phyloP scores from a whole-genome alignment of 1,140 invertebrate genomes.

The Lepidurus arcticus region DNA sequence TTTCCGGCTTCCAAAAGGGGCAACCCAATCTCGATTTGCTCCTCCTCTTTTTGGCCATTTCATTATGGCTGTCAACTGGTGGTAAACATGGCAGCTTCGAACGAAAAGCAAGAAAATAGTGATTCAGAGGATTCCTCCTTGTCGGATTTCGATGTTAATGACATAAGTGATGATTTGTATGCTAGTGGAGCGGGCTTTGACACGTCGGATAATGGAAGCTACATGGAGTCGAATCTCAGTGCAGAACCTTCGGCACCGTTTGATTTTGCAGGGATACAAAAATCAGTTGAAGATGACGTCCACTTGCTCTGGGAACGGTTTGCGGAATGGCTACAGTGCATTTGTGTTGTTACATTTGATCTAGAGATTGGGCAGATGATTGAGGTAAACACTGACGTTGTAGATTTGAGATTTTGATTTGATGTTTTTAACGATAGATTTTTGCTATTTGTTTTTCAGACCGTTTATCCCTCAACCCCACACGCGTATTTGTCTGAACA shows the following conservation, averaged over 20 bases:
- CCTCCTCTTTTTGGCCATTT: not conserved
- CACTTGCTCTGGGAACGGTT: conserved; percentile 58
- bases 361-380: conserved; percentile 94
- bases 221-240: not conserved
- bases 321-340: conserved; percentile 90
- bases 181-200: conserved; percentile 6
- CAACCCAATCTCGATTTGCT: not conserved
- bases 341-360: conserved; percentile 97
- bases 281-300: conserved; percentile 2
- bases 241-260: not conserved
- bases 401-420: conserved; percentile 20
- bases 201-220: conserved; percentile 24
- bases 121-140: conserved; percentile 32
- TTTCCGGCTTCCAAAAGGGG: not conserved
- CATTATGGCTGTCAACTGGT: not conserved
- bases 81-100: conserved; percentile 13
- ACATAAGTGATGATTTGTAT: conserved; percentile 23
- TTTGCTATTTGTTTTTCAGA: conserved; percentile 52
- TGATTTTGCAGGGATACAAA: not conserved
- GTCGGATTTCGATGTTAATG: conserved; percentile 30
- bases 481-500: conserved; percentile 77
- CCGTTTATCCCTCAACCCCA: conserved; percentile 66
- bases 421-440: not conserved
- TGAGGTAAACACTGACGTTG: conserved; percentile 57
- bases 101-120: conserved; percentile 24